Base-by-base conservation (phyloP, 2,888 invertebrate genomes). In the Caenorhabditis zanzibari region DNA sequence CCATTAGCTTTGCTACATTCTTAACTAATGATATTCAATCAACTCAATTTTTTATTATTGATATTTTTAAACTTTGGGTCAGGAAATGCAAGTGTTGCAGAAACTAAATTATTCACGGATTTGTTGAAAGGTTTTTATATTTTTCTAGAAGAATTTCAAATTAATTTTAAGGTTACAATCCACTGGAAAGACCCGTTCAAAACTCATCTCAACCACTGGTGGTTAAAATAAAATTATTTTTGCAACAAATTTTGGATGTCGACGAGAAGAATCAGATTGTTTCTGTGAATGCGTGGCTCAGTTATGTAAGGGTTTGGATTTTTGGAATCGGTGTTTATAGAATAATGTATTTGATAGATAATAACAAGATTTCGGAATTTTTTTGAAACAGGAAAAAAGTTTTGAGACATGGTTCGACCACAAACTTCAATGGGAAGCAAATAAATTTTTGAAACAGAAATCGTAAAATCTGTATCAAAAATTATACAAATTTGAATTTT, bases 181-280 rank as follows among this genome's bases (percentile, higher is more conserved):
- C 90, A 3, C 85, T 93, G 61, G 93, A 93, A 81, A 83, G 93
- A 44, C 94, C 94, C 0, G 93, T 93, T 5, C 90, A 87, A 49
- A 93, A 93, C 82, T 93, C 93, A 47, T 89, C 90, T 4, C 86
- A 92, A 1, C 90, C 93, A 0, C 89, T 94, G 5, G 84, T 87
- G 0, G 93, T 93, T 26, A 90, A 89, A 58, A 93, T 93, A 59
- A 93, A 93, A 35, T 87, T 93, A 44, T 93, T 92, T 24, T 90
- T 94, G 5, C 93, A 93, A 49, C 93, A 93, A 84, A 93, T 94
- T 72, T 92, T 94, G 28, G 93, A 93, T 81, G 93, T 94, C 84
- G 93, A 90, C 52, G 90, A 90, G 82, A 88, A 89, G 72, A 90
- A 90, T 80, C 90, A 90, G 59, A 83, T 90, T 10, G 88, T 90